Base-by-base conservation (phyloP, 2,113 vertebrate species). In the Pseudorhombus dupliciocellatus region DNA sequence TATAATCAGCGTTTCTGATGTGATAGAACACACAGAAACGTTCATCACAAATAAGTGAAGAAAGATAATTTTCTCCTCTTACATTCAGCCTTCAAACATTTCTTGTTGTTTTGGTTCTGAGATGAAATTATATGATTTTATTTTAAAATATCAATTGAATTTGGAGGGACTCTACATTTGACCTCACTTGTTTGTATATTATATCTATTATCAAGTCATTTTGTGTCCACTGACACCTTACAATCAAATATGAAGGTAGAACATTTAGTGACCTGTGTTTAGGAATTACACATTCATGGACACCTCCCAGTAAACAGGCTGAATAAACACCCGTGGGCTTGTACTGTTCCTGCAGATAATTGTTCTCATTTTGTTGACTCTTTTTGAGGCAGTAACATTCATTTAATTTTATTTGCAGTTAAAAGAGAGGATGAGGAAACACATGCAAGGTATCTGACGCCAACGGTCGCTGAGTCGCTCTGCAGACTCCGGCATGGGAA, bases 321-420 rank as follows among this genome's bases (percentile, higher is more conserved):
- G 7, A 40, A 21, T 61, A 57, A 57, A 73, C 22, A 63, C 7
- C 52, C 14, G 1, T 2, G 1, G 21, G 24, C n/a, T 8, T 31
- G 24, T 37, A 4, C 46, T n/a, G 59, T 37, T 40, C 28, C 4
- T 15, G 2, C 30, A 15, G 15, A 7, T n/a, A 37, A 51, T 34
- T n/a, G 14, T n/a, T 60, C 20, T 52, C 14, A 25, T 11, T 59
- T 59, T 62, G 24, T 48, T 53, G 15, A 60, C 20, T 44, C 31
- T 44, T 24, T 60, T 57, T 67, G 12, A 2, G n/a, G 2, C 14
- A 15, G 5, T 42, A 7, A n/a, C 11, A 21, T 8, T 46, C 2
- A 57, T 53, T 8, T 0, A 7, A 12, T 31, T 60, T 24, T 9
- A 18, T 44, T 44, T 81, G 9, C 81, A 89, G 87, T 70, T 25